Evolutionary conservation across 2,797 vertebrate species (phyloP), one percentile per base, ranked within the genome.

Genomic region (Australoheros facetus): DNA sequence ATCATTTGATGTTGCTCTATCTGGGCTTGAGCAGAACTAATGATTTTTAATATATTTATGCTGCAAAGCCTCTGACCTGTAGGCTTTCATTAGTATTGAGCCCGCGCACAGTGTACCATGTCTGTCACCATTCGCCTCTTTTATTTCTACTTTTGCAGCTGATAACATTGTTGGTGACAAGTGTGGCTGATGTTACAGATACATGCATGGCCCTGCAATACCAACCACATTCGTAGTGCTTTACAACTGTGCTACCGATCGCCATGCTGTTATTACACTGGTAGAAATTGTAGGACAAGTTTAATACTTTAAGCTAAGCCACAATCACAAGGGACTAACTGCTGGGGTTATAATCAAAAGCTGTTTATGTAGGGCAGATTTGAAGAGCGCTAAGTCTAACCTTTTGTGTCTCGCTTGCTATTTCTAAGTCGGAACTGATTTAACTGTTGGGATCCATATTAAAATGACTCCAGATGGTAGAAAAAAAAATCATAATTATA

Each of bases 341-440:
- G 85, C 89, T 90, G 80, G 87, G 85, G 89, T 94, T 89, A 92
- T 92, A 95, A 95, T 94, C 92, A 93, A 94, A 95, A 93, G 93
- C 92, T 92, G 92, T 94, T 93, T 93, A 92, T 94, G 87, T 94
- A 92, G 89, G 93, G 91, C 91, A 93, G 89, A 94, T 94, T 89
- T 89, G 87, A 93, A 87, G 85, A 92, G 90, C 84, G 83, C 93
- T 91, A 92, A 94, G 93, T 87, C 89, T 93, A 92, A 95, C 91
- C 94, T 96, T 93, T 95, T 94, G 90, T 94, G 89, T 91, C 89
- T 93, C 70, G 82, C 93, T 91, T 92, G 91, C 88, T 80, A 86
- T 89, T 89, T 82, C 57, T 83, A 86, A 91, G 88, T 93, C 78
- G 71, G 84, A 92, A 91, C 88, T 88, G 91, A 93, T 94, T 94